Conservation (phyloP, 2,797 vertebrate species). For the Hydrolagus colliei region DNA sequence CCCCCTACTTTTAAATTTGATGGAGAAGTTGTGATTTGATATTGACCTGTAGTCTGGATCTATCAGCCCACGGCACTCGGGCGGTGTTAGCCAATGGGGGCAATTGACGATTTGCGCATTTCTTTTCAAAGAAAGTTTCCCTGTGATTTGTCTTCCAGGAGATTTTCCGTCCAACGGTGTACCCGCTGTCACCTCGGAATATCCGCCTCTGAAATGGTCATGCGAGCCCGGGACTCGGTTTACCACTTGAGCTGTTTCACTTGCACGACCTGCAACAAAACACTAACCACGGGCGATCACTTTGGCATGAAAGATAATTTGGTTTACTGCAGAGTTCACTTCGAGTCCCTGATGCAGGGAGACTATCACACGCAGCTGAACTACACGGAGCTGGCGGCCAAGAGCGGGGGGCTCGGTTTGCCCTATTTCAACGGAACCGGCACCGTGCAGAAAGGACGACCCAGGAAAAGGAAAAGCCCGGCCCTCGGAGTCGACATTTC, state of each 20-base stretch:
- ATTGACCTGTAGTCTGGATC: too few relatives aligned
- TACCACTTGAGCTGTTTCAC: conserved; percentile 98
- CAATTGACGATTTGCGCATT: too few relatives aligned
- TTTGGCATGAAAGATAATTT: conserved; percentile 98
- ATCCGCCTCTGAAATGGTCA: conserved; percentile 97
- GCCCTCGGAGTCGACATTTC: conserved; percentile 90
- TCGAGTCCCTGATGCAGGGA: conserved; percentile 88
- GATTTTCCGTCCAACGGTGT: conserved; percentile 99
- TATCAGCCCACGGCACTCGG: too few relatives aligned
- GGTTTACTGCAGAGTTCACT: conserved; percentile 94
- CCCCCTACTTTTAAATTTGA: background rate
- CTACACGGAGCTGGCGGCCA: conserved; percentile 90
- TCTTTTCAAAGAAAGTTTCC: background rate
- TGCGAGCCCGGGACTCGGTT: conserved; percentile 94
- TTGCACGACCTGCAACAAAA: conserved; percentile 94
- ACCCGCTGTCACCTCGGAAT: conserved; percentile 98
- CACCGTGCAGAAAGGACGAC: conserved; percentile 87
- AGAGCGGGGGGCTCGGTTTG: conserved; percentile 75
- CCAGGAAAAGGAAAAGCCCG: conserved; percentile 89
- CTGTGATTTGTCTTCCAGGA: conserved; percentile 70
- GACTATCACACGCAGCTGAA: conserved; percentile 85
- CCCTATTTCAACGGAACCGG: conserved; percentile 94
- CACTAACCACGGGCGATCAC: conserved; percentile 92
- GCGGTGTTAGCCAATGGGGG: too few relatives aligned
- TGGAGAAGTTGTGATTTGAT: conserved; percentile 14